Evolutionary conservation across 2,797 vertebrate genomes (phyloP), one percentile per base, ranked within the genome.

Genomic region (Mus spretus): DNA sequence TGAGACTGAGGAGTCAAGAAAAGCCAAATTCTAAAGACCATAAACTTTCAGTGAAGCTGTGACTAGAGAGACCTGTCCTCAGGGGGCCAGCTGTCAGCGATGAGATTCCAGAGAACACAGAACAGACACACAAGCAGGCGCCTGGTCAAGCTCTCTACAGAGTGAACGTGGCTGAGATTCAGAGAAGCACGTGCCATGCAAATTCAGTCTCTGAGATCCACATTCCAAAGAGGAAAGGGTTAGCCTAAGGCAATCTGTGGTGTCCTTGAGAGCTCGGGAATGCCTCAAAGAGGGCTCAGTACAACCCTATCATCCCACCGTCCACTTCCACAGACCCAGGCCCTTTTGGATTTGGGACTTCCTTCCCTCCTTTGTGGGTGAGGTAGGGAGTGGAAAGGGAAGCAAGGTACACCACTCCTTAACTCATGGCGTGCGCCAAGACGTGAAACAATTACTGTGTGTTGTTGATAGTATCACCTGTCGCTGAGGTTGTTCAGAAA

Each of bases 141-240:
- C 20, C 59, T 28, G 57, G 90, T 24, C 37, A 22, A 31, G 31
- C 31, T 2, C 70, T 28, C 34, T 7, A n/a, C n/a, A 26, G 2
- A 80, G 55, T 3, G 2, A 61, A 70, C 34, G 50, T 44, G n/a
- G 1, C 1, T 1, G 40, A 37, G 74, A 67, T 31, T 31, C 9
- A 19, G 34, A 53, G 12, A 17, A 40, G 13, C 15, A 13, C 8
- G n/a, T 4, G 20, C 12, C 22, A 0, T 6, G 13, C 12, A n/a
- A 79, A 61, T 28, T 28, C 24, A 37, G 61, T 22, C 86, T 34
- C 85, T 44, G 1, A 81, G 83, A 53, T 50, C 22, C 75, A 65
- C 37, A 74, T 59, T 31, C 80, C 44, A 37, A 81, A 50, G 31
- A 0, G 0, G 0, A 47, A 17, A 24, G 24, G 65, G 79, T 11